These are phyloP conservation scores for Empis stercorea DNA, from an alignment of 2,888 invertebrate species.

Conservation along the genomic window DNA sequence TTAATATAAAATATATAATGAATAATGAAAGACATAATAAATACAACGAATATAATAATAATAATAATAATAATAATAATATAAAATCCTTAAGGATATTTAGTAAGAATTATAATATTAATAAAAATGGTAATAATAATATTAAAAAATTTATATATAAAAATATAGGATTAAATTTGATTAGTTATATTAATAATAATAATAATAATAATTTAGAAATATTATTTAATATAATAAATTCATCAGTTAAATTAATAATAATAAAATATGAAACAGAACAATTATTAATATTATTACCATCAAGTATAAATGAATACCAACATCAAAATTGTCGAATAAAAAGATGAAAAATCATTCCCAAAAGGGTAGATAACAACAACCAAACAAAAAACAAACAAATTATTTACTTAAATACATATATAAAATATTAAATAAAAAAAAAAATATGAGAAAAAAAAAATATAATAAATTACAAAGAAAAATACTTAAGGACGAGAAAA, in stretches of 20 bases:
- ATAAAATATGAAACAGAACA: not conserved
- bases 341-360: constrained; percentile 1
- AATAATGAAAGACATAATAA: not conserved
- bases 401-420: too few relatives aligned
- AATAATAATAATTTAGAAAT: not conserved
- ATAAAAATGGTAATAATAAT: not conserved
- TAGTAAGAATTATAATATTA: not conserved
- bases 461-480: too few relatives aligned
- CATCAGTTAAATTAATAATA: not conserved
- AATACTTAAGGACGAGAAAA: too few relatives aligned
- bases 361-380: not conserved
- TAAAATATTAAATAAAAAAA: too few relatives aligned
- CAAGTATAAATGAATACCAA: not conserved
- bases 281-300: not conserved
- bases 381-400: too few relatives aligned
- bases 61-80: not conserved
- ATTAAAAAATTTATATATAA: not conserved
- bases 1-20: not conserved
- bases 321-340: not conserved
- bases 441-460: too few relatives aligned
- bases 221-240: not conserved
- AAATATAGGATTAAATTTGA: not conserved
- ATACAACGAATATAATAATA: not conserved
- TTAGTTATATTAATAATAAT: not conserved
- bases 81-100: too few relatives aligned